Evolutionary conservation across 1,140 invertebrate species (phyloP), one percentile per base, ranked within the genome.

Genomic region (Andricus grossulariae): DNA sequence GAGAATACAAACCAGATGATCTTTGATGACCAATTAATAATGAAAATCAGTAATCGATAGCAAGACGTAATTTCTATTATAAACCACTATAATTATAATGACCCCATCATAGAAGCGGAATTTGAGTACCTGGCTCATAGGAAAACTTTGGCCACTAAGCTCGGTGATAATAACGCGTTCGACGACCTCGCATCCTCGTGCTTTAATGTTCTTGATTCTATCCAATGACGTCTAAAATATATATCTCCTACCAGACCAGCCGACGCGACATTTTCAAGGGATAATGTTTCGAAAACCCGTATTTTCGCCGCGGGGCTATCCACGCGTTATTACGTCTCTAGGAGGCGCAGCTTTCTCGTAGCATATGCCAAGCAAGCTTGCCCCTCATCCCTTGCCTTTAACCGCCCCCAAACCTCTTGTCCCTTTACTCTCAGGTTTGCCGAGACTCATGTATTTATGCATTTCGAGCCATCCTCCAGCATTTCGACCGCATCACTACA

Each of bases 381-480:
- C 49, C 73, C 70, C 77, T 82, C 82, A 82, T 82, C 86, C 84
- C 85, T 66, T 32, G 39, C 39, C 60, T 32, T 84, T 88, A 78
- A 72, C 66, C 19, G 1, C 18, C 7, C 21, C 73, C 72, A 76
- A 79, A 81, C 82, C 82, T 86, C 85, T 86, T 66, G 60, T 66
- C 60, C 60, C 25, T 85, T 88, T 78, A 72, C 72, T 80, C 80
- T 72, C 71, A 82, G 83, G 74, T 85, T 83, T 83, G 74, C 74
- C 77, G 80, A 84, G 84, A 85, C 84, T 91, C 89, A 91, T 91
- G 88, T 89, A 90, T 90, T 91, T 91, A 90, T 91, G 88, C 87
- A 90, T 90, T 91, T 89, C 75, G 80, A 84, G 82, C 81, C 80
- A 85, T 75, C 82, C 83, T 80, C 76, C 18, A 52, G 82, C 76